These are phyloP conservation scores for Chelon auratus DNA, from an alignment of 2,797 vertebrate genomes.

Conservation along the genomic window DNA sequence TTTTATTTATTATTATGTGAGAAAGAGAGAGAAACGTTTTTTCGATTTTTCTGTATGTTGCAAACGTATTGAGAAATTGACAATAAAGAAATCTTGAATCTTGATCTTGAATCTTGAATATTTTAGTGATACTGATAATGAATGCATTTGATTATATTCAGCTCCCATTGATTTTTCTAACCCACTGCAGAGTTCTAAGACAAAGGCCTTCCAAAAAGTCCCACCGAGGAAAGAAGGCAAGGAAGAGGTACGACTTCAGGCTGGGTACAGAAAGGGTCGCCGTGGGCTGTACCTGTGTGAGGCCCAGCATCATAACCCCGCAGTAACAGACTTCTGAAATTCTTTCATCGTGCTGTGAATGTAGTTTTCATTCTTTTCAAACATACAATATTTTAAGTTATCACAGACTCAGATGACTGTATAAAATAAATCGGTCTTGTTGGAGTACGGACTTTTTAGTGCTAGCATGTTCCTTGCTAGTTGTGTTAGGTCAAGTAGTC, in stretches of 20 bases:
- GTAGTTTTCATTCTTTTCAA: neutral
- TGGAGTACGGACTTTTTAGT: neutral
- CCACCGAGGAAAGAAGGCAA: constrained; percentile 6
- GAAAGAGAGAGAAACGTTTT: too few relatives aligned
- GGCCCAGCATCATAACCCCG: constrained; percentile 55
- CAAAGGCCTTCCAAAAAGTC: neutral
- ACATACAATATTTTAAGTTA: neutral
- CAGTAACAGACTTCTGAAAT: constrained; percentile 1
- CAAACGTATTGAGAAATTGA: too few relatives aligned
- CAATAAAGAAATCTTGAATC: too few relatives aligned
- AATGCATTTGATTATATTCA: too few relatives aligned
- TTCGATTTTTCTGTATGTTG: too few relatives aligned
- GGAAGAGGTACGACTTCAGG: constrained; percentile 44
- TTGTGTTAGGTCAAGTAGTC: too few relatives aligned
- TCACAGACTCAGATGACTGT: neutral
- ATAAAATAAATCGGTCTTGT: neutral
- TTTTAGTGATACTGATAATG: too few relatives aligned
- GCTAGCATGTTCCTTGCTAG: neutral
- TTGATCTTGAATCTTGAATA: too few relatives aligned
- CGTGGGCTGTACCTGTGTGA: constrained; percentile 86
- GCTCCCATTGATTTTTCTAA: neutral
- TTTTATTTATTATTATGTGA: too few relatives aligned
- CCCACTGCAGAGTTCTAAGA: constrained; percentile 43
- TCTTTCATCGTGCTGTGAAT: neutral
- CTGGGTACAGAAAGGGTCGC: constrained; percentile 69